These are phyloP conservation scores for Mesitornis unicolor DNA, from an alignment of 2,113 vertebrate species.

Conservation along the genomic window DNA sequence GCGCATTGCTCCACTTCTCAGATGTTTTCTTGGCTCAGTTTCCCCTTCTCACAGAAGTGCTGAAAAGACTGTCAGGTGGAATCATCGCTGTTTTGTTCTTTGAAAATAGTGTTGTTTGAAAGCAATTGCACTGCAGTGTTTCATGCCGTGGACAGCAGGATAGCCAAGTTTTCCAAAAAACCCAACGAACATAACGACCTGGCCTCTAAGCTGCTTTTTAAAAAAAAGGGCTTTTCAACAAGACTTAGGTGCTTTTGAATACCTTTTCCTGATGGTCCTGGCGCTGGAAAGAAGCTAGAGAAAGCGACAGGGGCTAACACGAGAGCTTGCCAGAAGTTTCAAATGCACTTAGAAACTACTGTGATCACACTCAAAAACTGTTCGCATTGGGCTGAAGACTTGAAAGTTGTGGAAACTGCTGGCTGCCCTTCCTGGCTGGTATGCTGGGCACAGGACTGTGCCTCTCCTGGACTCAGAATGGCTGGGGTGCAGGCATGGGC, in stretches of 20 bases:
- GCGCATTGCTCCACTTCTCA: background rate
- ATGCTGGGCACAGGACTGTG: rapidly evolving
- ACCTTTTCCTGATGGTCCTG: background rate
- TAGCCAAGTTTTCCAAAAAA: background rate
- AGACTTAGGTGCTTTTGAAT: background rate
- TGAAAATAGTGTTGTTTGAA: background rate
- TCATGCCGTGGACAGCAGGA: background rate
- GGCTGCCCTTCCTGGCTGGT: background rate
- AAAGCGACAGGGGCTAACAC: rapidly evolving
- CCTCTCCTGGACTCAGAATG: rapidly evolving
- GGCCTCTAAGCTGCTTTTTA: background rate
- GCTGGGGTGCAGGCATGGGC: background rate
- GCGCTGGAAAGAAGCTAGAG: background rate
- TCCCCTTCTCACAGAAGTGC: background rate
- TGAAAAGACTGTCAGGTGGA: background rate
- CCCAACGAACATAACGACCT: background rate
- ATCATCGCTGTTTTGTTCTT: background rate
- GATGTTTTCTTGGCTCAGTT: background rate
- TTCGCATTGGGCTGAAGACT: background rate
- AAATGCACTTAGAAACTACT: background rate
- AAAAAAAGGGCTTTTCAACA: background rate
- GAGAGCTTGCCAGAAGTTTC: background rate
- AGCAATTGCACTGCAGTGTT: background rate
- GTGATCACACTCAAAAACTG: rapidly evolving
- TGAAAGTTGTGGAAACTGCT: background rate